phyloP scores from a whole-genome alignment of 2,797 vertebrate species.

The Knipowitschia caucasica region DNA sequence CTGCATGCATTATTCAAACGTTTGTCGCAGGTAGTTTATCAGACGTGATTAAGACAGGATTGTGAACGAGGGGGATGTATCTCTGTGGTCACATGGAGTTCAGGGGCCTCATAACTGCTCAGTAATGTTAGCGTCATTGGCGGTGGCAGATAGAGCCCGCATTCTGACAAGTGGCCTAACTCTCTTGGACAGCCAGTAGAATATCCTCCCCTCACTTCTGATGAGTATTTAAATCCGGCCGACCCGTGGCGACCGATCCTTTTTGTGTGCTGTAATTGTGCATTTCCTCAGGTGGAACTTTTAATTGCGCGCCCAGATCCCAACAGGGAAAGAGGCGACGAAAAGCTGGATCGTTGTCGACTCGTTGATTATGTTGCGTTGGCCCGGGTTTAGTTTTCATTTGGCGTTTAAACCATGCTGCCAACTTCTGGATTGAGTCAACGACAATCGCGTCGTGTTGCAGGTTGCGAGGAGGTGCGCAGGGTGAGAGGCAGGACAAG shows the following conservation, averaged over 20 bases:
- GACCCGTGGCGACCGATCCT: constrained; percentile 49
- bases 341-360: constrained; percentile 59
- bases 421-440: constrained; percentile 50
- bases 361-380: constrained; percentile 68
- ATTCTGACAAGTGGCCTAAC: constrained; percentile 50
- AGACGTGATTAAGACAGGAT: neutral
- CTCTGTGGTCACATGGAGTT: constrained; percentile 8
- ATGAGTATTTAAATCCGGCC: constrained; percentile 55
- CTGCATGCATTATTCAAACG: neutral
- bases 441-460: constrained; percentile 49
- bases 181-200: constrained; percentile 35
- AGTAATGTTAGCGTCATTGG: constrained; percentile 18
- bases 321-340: constrained; percentile 31
- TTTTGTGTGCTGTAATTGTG: constrained; percentile 53
- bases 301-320: constrained; percentile 48
- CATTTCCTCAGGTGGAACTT: constrained; percentile 59
- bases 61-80: neutral
- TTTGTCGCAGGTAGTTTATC: neutral
- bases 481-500: constrained; percentile 13
- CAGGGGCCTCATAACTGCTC: neutral
- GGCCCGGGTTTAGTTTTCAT: constrained; percentile 39
- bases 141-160: constrained; percentile 21
- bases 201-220: constrained; percentile 45
- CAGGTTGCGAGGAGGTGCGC: constrained; percentile 21
- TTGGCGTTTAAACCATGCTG: constrained; percentile 50